Conservation (phyloP, 2,888 invertebrate species). For the Corbicula japonica region DNA sequence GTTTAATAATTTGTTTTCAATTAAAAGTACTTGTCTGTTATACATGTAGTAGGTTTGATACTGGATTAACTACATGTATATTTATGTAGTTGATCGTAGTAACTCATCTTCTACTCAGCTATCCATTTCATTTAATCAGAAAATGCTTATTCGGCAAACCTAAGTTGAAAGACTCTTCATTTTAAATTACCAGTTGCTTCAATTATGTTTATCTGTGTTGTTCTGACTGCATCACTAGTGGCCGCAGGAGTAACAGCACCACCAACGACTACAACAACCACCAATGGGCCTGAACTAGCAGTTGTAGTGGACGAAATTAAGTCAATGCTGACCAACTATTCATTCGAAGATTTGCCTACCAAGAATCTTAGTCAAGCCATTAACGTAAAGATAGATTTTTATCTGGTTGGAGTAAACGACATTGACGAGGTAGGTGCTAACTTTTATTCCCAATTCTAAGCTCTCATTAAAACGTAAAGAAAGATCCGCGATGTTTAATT, state of each 20-base stretch:
- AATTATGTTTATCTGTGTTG: too few species aligned
- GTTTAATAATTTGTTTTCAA: too few species aligned
- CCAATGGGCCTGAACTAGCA: conserved; percentile 47
- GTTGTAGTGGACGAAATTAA: conserved; percentile 39
- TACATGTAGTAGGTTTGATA: too few species aligned
- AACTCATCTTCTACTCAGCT: too few species aligned
- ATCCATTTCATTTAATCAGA: too few species aligned
- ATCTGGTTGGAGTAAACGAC: conserved; percentile 45
- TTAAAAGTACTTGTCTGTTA: too few species aligned
- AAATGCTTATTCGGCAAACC: too few species aligned
- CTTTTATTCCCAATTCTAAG: background rate
- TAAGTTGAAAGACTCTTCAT: too few species aligned
- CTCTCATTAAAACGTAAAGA: background rate
- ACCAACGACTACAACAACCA: conserved; percentile 58
- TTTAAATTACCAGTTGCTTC: too few species aligned
- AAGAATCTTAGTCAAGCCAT: conserved; percentile 38
- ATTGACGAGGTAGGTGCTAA: conserved; percentile 44
- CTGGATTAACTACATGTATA: too few species aligned
- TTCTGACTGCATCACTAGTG: too few species aligned
- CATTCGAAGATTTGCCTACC: conserved; percentile 33
- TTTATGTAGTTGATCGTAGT: too few species aligned
- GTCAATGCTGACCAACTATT: conserved; percentile 47
- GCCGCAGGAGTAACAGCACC: conserved; percentile 40
- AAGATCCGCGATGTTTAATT: background rate
- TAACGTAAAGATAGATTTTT: conserved; percentile 34